phyloP scores from a whole-genome alignment of 1,140 invertebrate species.

The Marisa cornuarietis region DNA sequence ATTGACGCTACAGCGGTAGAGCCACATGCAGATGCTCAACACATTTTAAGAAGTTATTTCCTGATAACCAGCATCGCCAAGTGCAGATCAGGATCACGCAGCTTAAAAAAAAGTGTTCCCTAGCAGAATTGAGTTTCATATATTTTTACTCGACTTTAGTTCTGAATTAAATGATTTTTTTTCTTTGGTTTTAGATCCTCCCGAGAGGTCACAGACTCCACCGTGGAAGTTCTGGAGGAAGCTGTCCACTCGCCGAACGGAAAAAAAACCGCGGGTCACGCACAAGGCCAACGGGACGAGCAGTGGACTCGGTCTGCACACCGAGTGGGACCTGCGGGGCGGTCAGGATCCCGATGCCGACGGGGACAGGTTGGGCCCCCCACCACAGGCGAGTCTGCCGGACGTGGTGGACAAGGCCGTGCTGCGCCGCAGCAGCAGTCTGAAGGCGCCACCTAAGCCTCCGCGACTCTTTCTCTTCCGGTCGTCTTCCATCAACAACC shows the following conservation, averaged over 20 bases:
- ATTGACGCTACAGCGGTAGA: too few species aligned
- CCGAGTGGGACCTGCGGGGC: conserved; percentile 6
- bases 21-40: too few species aligned
- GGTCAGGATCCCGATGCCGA: conserved; percentile 12
- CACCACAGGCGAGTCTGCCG: conserved; percentile 28
- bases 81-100: too few species aligned
- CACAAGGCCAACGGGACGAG: conserved; percentile 16
- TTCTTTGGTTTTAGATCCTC: conserved; percentile 19
- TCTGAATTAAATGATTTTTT: too few species aligned
- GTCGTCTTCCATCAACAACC: conserved; percentile 50
- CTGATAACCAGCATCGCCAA: too few species aligned
- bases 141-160: too few species aligned
- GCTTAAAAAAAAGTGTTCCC: too few species aligned
- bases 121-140: too few species aligned
- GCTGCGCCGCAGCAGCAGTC: conserved; percentile 40
- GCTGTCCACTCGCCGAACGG: conserved; percentile 32
- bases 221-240: conserved; percentile 51
- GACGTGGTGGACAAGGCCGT: conserved; percentile 45
- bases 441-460: conserved; percentile 56
- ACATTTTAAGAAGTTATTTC: too few species aligned
- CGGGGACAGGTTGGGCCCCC: not conserved
- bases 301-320: conserved; percentile 38
- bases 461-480: conserved; percentile 53
- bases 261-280: conserved; percentile 19
- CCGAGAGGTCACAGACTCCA: conserved; percentile 20